These are phyloP conservation scores for Coremacera marginata DNA, from an alignment of 2,888 invertebrate species.

Conservation along the genomic window DNA sequence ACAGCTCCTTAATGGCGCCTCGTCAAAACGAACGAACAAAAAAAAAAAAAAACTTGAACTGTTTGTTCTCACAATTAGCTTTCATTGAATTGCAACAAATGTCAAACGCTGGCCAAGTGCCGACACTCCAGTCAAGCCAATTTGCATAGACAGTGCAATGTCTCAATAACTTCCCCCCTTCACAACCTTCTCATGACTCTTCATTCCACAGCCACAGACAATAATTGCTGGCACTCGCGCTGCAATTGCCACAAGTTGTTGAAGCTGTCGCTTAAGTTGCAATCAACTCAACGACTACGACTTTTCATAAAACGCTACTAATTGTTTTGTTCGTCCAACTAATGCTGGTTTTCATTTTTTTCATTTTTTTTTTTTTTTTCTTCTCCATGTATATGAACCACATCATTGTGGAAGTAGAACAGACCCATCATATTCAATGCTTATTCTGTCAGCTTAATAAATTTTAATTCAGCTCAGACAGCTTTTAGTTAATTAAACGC, in stretches of 20 bases:
- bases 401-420: background rate
- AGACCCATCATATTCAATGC: background rate
- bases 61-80: conserved; percentile 16
- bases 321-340: background rate
- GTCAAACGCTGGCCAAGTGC: conserved; percentile 18
- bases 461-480: background rate
- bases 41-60: background rate
- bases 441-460: background rate
- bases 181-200: background rate
- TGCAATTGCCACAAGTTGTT: background rate
- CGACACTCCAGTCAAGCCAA: conserved; percentile 1
- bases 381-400: background rate
- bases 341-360: background rate
- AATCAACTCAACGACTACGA: conserved; percentile 1
- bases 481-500: background rate
- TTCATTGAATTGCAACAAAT: conserved; percentile 30
- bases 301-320: background rate
- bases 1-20: no score
- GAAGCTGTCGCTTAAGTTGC: background rate
- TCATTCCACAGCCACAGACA: background rate
- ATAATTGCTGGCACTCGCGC: no score
- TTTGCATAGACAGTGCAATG: background rate
- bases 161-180: background rate
- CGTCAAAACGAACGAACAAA: background rate
- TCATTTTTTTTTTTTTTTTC: background rate